Conservation (phyloP, 2,113 vertebrate species). For the Toxotes jaculatrix region DNA sequence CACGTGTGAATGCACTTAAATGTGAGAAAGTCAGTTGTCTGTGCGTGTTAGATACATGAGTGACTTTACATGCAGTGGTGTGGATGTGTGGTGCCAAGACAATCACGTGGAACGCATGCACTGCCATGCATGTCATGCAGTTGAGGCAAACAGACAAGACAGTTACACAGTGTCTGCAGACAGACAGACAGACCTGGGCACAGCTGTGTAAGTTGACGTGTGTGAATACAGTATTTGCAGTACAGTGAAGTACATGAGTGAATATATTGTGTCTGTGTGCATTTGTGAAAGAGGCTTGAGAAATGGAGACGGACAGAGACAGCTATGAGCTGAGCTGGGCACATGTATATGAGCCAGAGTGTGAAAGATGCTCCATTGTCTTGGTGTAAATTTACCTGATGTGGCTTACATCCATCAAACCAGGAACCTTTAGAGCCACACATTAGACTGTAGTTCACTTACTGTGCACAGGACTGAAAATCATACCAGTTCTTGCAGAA, state of each 20-base stretch:
- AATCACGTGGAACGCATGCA: constrained; percentile 55
- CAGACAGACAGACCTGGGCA: constrained; percentile 83
- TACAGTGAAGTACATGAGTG: constrained; percentile 57
- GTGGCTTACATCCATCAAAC: constrained; percentile 57
- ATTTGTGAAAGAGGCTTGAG: constrained; percentile 58
- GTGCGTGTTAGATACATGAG: constrained; percentile 19
- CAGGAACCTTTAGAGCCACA: constrained; percentile 66
- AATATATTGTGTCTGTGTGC: constrained; percentile 39
- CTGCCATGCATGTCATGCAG: constrained; percentile 72
- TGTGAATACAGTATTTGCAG: constrained; percentile 60
- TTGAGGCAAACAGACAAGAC: constrained; percentile 63
- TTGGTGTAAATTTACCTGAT: constrained; percentile 77
- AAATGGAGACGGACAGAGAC: constrained; percentile 69
- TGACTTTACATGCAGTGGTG: constrained; percentile 44
- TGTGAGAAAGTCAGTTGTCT: constrained; percentile 3
- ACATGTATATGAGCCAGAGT: constrained; percentile 82
- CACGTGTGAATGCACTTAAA: background rate
- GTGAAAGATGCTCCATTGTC: constrained; percentile 89
- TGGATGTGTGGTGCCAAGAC: constrained; percentile 43
- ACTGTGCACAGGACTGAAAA: constrained; percentile 59
- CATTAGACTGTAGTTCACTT: constrained; percentile 57
- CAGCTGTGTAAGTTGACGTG: constrained; percentile 72
- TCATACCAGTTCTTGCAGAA: constrained; percentile 51
- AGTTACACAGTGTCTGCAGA: constrained; percentile 79
- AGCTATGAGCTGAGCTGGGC: constrained; percentile 66